phyloP scores from a whole-genome alignment of 2,797 vertebrate genomes.

The Thaleichthys pacificus region DNA sequence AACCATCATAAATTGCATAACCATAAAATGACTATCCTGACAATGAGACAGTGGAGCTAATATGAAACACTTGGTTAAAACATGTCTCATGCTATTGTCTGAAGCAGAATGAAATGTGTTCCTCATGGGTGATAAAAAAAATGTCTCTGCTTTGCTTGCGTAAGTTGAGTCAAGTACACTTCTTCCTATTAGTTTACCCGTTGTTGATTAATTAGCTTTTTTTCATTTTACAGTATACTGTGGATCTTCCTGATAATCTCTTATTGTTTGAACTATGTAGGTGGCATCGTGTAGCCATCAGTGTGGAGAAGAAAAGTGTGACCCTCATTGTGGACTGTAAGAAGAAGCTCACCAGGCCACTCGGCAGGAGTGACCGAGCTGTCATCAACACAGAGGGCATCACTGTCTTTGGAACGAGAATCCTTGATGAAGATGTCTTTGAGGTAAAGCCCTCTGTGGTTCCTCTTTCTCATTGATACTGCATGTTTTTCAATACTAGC shows the following conservation, averaged over 20 bases:
- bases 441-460: constrained; percentile 77
- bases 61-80: constrained; percentile 41
- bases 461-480: background rate
- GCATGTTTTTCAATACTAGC: constrained; percentile 10
- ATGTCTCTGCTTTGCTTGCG: background rate
- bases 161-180: background rate
- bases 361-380: constrained; percentile 82
- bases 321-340: constrained; percentile 98
- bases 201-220: background rate
- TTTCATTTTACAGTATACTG: no score
- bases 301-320: constrained; percentile 92
- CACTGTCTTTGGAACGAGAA: constrained; percentile 93
- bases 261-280: constrained; percentile 62
- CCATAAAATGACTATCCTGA: constrained; percentile 19
- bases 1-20: constrained; percentile 41
- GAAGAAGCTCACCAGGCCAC: constrained; percentile 87
- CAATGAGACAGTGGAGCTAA: constrained; percentile 11
- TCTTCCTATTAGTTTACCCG: background rate
- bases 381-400: constrained; percentile 91
- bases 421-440: constrained; percentile 95
- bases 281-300: constrained; percentile 97
- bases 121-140: background rate
- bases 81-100: constrained; percentile 33
- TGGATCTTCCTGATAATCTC: background rate
- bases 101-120: background rate